phyloP scores from a whole-genome alignment of 1,140 invertebrate genomes.

The Pararge aegeria region DNA sequence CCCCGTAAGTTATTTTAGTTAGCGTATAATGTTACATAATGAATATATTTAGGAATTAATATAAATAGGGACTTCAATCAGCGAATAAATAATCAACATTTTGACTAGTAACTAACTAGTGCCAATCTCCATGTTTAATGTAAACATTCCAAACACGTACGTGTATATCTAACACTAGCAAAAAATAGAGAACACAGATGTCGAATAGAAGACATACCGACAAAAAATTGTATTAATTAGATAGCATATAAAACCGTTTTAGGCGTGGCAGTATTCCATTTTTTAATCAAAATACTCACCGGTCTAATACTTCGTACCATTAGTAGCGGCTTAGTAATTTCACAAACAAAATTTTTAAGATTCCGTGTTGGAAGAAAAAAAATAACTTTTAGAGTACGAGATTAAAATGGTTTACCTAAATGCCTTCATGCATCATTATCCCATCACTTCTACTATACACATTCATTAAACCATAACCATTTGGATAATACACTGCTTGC shows the following conservation, averaged over 20 bases:
- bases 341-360: slow-evolving; percentile 10
- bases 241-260: slow-evolving; percentile 11
- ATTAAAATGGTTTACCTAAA: no score
- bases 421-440: no score
- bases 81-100: no score
- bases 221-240: slow-evolving; percentile 15
- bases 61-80: no score
- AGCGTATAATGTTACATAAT: no score
- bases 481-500: no score
- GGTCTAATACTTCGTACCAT: slow-evolving; percentile 14
- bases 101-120: neutral
- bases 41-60: no score
- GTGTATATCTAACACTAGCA: neutral
- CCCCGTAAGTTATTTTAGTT: no score
- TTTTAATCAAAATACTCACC: slow-evolving; percentile 9
- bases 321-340: slow-evolving; percentile 12
- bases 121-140: neutral
- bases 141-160: slow-evolving; percentile 2
- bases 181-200: slow-evolving; percentile 13
- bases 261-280: slow-evolving; percentile 1
- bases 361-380: neutral
- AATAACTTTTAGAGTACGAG: neutral
- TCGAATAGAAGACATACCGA: slow-evolving; percentile 7
- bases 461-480: no score
- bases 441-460: no score